Conservation (phyloP, 2,888 invertebrate species). For the Athetis lepigone region DNA sequence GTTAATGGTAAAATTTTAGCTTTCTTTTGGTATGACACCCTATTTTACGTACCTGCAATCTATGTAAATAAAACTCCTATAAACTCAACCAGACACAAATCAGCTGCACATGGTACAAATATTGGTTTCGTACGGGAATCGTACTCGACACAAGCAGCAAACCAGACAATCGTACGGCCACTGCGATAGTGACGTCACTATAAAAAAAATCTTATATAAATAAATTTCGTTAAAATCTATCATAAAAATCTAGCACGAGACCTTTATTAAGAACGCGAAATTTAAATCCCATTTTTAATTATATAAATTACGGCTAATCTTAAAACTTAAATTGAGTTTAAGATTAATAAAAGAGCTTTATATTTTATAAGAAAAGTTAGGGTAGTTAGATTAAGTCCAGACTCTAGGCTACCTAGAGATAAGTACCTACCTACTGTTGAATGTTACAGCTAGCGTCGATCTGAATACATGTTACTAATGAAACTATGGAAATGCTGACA, state of each 20-base stretch:
- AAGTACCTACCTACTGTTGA: slow-evolving; percentile 39
- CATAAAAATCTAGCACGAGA: slow-evolving; percentile 1
- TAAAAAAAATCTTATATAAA: too few relatives aligned
- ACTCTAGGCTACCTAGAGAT: slow-evolving; percentile 26
- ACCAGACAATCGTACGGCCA: too few relatives aligned
- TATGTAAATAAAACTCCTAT: too few relatives aligned
- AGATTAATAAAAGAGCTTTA: slow-evolving; percentile 21
- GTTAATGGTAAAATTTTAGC: too few relatives aligned
- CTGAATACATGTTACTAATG: slow-evolving; percentile 42
- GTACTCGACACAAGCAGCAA: too few relatives aligned
- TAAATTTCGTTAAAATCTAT: too few relatives aligned
- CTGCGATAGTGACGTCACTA: too few relatives aligned
- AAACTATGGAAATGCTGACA: slow-evolving; percentile 14
- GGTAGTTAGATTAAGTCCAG: slow-evolving; percentile 5
- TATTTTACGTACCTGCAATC: too few relatives aligned
- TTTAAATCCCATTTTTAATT: slow-evolving; percentile 22
- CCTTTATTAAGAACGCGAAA: slow-evolving; percentile 26
- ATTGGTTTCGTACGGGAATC: too few relatives aligned
- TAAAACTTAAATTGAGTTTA: slow-evolving; percentile 14
- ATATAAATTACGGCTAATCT: slow-evolving; percentile 39
- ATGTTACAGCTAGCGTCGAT: slow-evolving; percentile 30
- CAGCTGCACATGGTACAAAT: too few relatives aligned
- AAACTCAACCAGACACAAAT: too few relatives aligned
- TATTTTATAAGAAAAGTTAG: slow-evolving; percentile 23
- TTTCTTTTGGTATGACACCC: too few relatives aligned